These are phyloP conservation scores for Drosophila picticornis DNA, from an alignment of 2,888 invertebrate genomes.

Conservation along the genomic window DNA sequence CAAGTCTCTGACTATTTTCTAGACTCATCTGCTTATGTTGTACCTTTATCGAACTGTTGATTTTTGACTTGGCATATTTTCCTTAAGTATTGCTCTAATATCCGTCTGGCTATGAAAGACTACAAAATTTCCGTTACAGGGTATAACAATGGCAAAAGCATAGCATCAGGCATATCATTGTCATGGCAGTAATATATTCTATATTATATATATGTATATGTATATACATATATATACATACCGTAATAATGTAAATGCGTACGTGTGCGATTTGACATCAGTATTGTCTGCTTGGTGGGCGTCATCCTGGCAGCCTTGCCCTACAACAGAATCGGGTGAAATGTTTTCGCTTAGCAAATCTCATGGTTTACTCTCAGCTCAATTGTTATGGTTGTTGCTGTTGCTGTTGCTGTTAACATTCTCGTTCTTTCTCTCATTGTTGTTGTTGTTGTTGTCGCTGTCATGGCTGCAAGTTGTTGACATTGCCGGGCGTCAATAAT, in stretches of 20 bases:
- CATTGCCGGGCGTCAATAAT: conserved; percentile 82
- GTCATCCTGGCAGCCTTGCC: conserved; percentile 53
- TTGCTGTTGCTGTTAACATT: conserved; percentile 38
- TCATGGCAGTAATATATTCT: conserved; percentile 53
- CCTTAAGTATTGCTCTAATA: neutral
- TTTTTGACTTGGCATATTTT: neutral
- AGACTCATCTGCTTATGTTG: neutral
- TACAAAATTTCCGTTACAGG: neutral
- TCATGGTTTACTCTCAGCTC: conserved; percentile 65
- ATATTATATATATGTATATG: neutral
- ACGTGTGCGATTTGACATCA: conserved; percentile 10
- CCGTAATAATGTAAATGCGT: conserved; percentile 16
- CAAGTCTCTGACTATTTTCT: neutral
- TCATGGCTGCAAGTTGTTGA: conserved; percentile 80
- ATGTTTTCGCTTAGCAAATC: conserved; percentile 76
- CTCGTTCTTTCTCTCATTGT: conserved; percentile 36
- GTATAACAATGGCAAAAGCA: conserved; percentile 17
- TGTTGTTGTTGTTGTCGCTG: conserved; percentile 59
- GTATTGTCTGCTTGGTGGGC: conserved; percentile 53
- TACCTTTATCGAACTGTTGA: neutral
- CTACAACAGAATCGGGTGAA: conserved; percentile 61
- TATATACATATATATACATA: neutral
- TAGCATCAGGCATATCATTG: conserved; percentile 68
- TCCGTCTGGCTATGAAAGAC: neutral
- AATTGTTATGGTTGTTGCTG: conserved; percentile 36